Evolutionary conservation across 1,140 invertebrate species (phyloP), one percentile per base, ranked within the genome.

Genomic region (Meteorus sp.): DNA sequence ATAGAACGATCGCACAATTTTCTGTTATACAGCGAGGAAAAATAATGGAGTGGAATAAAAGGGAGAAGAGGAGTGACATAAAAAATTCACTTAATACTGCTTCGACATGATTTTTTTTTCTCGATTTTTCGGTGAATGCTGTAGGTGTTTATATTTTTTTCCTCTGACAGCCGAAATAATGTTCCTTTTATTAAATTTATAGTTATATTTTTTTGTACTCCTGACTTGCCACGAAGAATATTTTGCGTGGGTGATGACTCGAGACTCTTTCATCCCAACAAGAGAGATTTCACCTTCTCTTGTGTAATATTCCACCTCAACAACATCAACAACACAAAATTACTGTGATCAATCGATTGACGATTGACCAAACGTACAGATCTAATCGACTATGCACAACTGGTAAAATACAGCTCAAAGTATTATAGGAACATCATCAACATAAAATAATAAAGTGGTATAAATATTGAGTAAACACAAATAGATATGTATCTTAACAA

Each of bases 81-180:
- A 19, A 44, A 8, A 44, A 39, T 11, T 19, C 15, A 39, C 37
- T 39, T 39, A 15, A 6, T n/a, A n/a, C n/a, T n/a, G n/a, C n/a
- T n/a, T n/a, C n/a, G n/a, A n/a, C n/a, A n/a, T n/a, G 9, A 4
- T 11, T 15, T 39, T 39, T 39, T 39, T 39, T 9, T 39, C 13
- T 39, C 5, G 5, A 19, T 7, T 11, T 9, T 44, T 44, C 17
- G 20, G 20, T 22, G 20, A 20, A 44, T 6, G 20, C 1, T 20
- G 41, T 44, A 44, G 41, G 41, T 19, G 41, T 44, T 44, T 44
- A n/a, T n/a, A n/a, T 44, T 19, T 44, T 13, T 19, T 44, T 44
- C 20, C 13, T 44, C 20, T 44, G 41, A 44, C 9, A 20, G 19
- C 15, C 41, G 20, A 44, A 11, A 44, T 44, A 44, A 4, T 5